Evolutionary conservation across 1,140 invertebrate species (phyloP).

Genomic region (Odontomachus brunneus): DNA sequence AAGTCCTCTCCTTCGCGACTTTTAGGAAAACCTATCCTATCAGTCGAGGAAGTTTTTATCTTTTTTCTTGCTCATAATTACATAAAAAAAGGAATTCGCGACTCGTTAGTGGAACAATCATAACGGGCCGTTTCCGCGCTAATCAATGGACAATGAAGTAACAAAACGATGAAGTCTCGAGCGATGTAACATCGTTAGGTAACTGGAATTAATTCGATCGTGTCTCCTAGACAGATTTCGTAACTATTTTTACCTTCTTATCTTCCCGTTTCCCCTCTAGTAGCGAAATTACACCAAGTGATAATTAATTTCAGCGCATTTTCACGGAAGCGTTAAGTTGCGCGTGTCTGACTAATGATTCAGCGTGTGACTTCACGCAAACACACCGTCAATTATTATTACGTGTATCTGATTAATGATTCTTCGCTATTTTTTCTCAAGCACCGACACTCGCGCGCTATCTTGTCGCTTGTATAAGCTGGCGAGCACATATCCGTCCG

Average conservation of each 20-base stretch:
- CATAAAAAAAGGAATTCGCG: not conserved
- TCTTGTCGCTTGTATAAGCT: conserved; percentile 62
- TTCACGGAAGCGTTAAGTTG: no score
- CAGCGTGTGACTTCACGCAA: no score
- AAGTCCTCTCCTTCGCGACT: not conserved
- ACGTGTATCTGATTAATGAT: not conserved
- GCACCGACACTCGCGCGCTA: conserved; percentile 30
- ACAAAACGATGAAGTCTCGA: conserved; percentile 1
- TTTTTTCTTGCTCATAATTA: not conserved
- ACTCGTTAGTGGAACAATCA: conserved; percentile 1
- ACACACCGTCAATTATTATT: conserved; percentile 5
- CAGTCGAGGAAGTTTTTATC: not conserved
- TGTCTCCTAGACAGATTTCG: not conserved
- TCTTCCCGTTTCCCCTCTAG: not conserved
- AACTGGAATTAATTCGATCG: not conserved
- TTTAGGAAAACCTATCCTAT: not conserved
- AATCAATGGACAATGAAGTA: conserved; percentile 1
- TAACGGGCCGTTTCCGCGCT: not conserved
- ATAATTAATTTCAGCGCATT: no score
- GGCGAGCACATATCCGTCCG: conserved; percentile 31
- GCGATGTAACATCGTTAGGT: not conserved
- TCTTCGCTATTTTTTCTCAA: conserved; percentile 6
- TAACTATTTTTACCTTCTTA: not conserved
- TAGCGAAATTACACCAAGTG: no score
- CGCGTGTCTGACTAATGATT: no score